These are phyloP conservation scores for Muraenolepis orangiensis DNA, from an alignment of 2,797 vertebrate genomes.

Conservation along the genomic window DNA sequence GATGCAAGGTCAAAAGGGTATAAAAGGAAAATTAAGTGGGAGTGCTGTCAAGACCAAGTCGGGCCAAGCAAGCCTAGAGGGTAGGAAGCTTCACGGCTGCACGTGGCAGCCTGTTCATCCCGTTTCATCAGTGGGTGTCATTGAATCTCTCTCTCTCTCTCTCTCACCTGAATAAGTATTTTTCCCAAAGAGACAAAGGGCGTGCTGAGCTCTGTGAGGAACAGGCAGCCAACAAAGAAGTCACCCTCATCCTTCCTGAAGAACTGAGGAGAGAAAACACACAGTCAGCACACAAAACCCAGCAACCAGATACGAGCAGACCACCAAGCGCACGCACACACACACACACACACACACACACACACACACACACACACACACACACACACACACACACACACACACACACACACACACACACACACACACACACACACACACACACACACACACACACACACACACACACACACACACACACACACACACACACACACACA, in stretches of 20 bases:
- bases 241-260: conserved; percentile 88
- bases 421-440: neutral
- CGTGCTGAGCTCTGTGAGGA: conserved; percentile 94
- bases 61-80: no score
- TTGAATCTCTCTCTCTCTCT: neutral
- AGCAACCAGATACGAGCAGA: no score
- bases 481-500: neutral
- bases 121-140: neutral
- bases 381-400: neutral
- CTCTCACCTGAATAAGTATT: conserved; percentile 90
- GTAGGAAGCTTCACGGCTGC: no score
- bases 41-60: no score
- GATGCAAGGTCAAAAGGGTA: no score
- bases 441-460: neutral
- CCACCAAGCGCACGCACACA: no score
- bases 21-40: no score
- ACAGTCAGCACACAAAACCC: neutral
- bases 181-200: conserved; percentile 95
- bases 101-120: neutral
- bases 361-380: neutral
- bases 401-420: no score
- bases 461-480: no score
- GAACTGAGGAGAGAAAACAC: conserved; percentile 68
- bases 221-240: conserved; percentile 95
- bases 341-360: no score